A percentile compares a stretch with the other conserved stretches of the same genome.
Evolutionary conservation across 2,797 vertebrate genomes (phyloP).

Genomic region (Melanotaenia maccullochi): DNA sequence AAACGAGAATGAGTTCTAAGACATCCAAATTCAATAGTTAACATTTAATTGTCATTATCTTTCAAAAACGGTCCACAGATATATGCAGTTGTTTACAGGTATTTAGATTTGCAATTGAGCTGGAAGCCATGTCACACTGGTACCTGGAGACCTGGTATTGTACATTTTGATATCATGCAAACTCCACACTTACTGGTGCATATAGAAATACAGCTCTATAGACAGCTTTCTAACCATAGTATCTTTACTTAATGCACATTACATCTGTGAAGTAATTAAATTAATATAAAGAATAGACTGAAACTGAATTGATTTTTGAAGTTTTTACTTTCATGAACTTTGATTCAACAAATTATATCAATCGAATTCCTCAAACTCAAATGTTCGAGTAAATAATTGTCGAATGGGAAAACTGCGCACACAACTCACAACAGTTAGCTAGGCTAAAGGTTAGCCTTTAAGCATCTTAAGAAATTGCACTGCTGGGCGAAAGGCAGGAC

Average conservation of each 20-base stretch:
- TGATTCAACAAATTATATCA: neutral
- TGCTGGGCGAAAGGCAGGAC: neutral
- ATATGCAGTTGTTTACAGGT: conserved; percentile 5
- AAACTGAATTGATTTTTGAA: neutral
- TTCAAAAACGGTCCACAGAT: conserved; percentile 3
- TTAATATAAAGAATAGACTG: too few relatives aligned
- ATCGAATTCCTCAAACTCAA: neutral
- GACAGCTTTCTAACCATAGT: too few relatives aligned
- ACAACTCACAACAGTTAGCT: neutral
- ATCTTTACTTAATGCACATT: neutral
- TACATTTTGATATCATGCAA: neutral
- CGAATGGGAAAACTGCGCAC: neutral
- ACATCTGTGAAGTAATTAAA: neutral
- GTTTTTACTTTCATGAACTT: neutral
- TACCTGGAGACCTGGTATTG: neutral
- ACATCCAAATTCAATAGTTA: neutral
- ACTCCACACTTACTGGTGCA: neutral
- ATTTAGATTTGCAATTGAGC: too few relatives aligned
- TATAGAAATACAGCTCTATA: neutral
- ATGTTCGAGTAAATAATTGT: neutral
- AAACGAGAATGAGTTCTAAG: neutral
- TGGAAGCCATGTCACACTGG: neutral
- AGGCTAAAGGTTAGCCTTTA: too few relatives aligned
- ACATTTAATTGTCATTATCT: neutral
- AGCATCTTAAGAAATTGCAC: neutral